A percentile compares a stretch with the other conserved stretches of the same genome.
phyloP scores from a whole-genome alignment of 2,888 invertebrate genomes.

The Troides oblongomaculatus region DNA sequence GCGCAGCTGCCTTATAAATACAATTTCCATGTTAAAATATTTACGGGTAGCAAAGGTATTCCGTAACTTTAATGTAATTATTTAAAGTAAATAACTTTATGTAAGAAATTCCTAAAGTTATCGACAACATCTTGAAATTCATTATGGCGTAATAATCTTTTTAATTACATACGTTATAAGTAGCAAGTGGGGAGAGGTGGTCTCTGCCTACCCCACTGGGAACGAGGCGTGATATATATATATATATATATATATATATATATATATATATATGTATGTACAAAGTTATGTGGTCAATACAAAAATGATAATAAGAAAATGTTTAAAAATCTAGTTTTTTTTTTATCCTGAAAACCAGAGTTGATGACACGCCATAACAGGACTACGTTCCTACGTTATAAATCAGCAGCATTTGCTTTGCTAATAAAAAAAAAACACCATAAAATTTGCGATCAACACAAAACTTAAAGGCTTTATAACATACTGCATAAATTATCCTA shows the following conservation, averaged over 20 bases:
- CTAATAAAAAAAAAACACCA: conserved; percentile 74
- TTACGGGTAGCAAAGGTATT: conserved; percentile 10
- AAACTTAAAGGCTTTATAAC: background rate
- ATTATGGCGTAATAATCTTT: too few relatives aligned
- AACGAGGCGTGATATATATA: too few relatives aligned
- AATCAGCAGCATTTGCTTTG: conserved; percentile 74
- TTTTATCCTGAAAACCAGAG: conserved; percentile 59
- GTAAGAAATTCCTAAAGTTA: too few relatives aligned
- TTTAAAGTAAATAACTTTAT: background rate
- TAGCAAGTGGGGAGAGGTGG: too few relatives aligned
- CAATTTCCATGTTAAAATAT: conserved; percentile 32
- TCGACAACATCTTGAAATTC: too few relatives aligned
- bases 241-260: too few relatives aligned
- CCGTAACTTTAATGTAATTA: background rate
- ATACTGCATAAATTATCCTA: conserved; percentile 11
- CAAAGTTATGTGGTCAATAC: background rate
- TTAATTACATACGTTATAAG: too few relatives aligned
- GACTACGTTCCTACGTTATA: conserved; percentile 69
- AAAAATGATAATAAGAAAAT: conserved; percentile 36
- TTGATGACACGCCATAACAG: conserved; percentile 70
- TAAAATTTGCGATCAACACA: conserved; percentile 44
- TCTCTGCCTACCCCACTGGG: too few relatives aligned
- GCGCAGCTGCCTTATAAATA: conserved; percentile 42
- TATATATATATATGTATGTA: too few relatives aligned
- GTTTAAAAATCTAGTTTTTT: conserved; percentile 65